Base-by-base conservation (phyloP, 2,113 vertebrate genomes). In the Takifugu bimaculatus region DNA sequence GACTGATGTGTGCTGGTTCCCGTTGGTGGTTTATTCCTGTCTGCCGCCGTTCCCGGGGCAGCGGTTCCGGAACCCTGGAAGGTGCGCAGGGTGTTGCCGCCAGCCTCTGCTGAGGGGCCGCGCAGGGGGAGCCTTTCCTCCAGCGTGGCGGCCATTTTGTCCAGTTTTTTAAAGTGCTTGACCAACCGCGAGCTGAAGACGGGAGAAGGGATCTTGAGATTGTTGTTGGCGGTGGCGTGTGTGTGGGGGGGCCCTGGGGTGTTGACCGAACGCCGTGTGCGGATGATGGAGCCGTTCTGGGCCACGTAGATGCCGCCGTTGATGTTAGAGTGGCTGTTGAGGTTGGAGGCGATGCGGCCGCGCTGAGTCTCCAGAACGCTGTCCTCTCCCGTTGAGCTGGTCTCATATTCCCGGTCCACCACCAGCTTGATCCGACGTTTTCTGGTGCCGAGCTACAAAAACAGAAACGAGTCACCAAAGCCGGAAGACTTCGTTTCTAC, bases 241-340 rank as follows among this genome's bases (percentile, higher is more conserved):
- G 73, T 20, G 50, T 70, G 75, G 0, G 66, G 13, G 13, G 66
- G 68, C 1, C 63, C 76, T 1, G 74, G 54, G 26, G 71, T 1
- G 1, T 71, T 67, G 0, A 35, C 69, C 26, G 74, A 78, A 0
- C 94, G 93, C 0, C 94, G 91, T 20, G 95, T 99, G 78, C 96
- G 93, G 39, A 99, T 89, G 68, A 98, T 93, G 27, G 96, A 96
- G 69, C 96, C 96, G 0, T 99, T 99, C 87, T 98, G 96, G 0
- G 94, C 93, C 44, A 97, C 86, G 66, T 96, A 99, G 63, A 98
- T 57, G 71, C 91, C 93, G 42, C 96, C 92, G 0, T 94, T 97
- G 54, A 93, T 49, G 0, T 85, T 93, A 35, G 84, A 69, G 20
- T 94, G 94, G 80, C 88, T 83, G 44, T 71, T 88, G 0, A 91